Percentiles rank a stretch among this genome's conserved stretches.
Conservation (phyloP, 2,888 invertebrate genomes). For the Pyrochroa serraticornis region DNA sequence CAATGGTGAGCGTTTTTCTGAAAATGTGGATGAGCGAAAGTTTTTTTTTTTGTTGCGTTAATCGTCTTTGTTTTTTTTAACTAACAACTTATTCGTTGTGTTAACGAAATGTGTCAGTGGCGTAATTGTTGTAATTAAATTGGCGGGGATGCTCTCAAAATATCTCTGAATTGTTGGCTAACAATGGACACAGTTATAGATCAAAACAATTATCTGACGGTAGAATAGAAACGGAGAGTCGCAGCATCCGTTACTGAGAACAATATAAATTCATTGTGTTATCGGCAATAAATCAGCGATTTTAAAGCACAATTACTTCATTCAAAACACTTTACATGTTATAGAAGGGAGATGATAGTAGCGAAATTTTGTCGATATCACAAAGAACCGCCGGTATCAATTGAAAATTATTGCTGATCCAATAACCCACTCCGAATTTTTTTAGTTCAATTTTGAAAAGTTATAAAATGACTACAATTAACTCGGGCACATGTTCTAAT, state of each 20-base stretch:
- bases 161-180: constrained; percentile 6
- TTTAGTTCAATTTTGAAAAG: no score
- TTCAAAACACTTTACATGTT: neutral
- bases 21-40: no score
- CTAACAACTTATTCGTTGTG: no score
- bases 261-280: constrained; percentile 15
- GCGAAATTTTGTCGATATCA: neutral
- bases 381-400: neutral
- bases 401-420: no score
- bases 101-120: no score
- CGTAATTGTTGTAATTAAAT: constrained; percentile 15
- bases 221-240: constrained; percentile 20
- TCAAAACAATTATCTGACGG: constrained; percentile 16
- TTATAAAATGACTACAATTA: no score
- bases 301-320: constrained; percentile 11
- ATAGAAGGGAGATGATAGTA: neutral
- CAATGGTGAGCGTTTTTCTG: no score
- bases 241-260: constrained; percentile 19
- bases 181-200: constrained; percentile 21
- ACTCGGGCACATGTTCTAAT: no score
- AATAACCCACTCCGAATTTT: no score
- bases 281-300: constrained; percentile 22
- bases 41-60: no score
- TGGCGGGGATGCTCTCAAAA: neutral
- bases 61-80: no score